Evolutionary conservation across 2,888 invertebrate species (phyloP), one percentile per base, ranked within the genome.

Genomic region (Coleophora deauratella): DNA sequence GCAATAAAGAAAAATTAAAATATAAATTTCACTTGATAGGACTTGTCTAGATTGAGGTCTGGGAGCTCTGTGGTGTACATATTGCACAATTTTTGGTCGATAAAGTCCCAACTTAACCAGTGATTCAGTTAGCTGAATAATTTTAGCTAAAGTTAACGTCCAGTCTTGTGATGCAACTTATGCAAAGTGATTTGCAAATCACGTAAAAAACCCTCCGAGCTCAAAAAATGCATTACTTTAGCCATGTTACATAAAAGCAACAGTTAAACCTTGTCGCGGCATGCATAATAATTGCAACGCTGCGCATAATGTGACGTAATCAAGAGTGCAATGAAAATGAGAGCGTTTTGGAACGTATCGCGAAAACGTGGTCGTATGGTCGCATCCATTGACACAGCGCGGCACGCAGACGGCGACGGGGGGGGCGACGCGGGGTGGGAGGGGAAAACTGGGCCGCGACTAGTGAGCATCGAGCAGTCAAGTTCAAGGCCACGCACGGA

Each of bases 401-500:
- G 21, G 21, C 6, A 21, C 21, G 21, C 21, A 21, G 21, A 72
- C 64, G 62, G 55, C 64, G 60, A 43, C 47, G 41, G 30, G 35
- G 40, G 43, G 42, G 41, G 51, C 46, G 43, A 51, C 58, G 65
- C 58, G 72, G 65, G 58, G 67, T 61, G 65, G 55, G 31, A 4
- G 31, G 31, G 10, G 2, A 64, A 62, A 68, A 57, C 53, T 52
- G 53, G 58, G 64, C 48, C 63, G 68, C 71, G 62, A 79, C 81
- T 66, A 67, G 82, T 82, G 81, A 60, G 70, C 73, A 74, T 66
- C 70, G 72, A 63, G 63, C 61, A 70, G 78, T 81, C 84, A 85
- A 84, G 84, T 84, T 85, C 84, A 84, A 82, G 82, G 84, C 78
- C 74, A 78, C 81, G 59, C 63, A 61, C 62, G 56, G 54, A 56